Percentiles rank a stretch among this genome's conserved stretches.
phyloP scores from a whole-genome alignment of 92 coral and sea anemone genomes.

The Zoanthus sansibaricus region DNA sequence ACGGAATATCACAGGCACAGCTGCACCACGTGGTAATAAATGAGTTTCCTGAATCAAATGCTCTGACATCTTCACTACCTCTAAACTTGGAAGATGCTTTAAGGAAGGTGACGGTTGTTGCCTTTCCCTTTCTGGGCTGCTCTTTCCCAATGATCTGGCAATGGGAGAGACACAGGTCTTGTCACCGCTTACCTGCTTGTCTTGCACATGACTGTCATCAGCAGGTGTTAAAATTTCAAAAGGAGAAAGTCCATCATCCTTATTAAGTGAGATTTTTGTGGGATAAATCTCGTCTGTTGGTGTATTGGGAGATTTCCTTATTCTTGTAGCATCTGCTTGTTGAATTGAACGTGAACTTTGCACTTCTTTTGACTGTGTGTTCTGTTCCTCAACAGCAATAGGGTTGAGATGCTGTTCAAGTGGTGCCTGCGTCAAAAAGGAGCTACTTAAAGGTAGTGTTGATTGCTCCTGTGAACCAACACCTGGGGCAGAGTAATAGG shows the following conservation, averaged over 20 bases:
- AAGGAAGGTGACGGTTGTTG: not conserved
- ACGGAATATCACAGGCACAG: not conserved
- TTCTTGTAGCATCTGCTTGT: conserved; percentile 7
- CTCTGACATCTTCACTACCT: not conserved
- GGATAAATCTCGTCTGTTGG: not conserved
- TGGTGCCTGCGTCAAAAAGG: not conserved
- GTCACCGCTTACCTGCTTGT: not conserved
- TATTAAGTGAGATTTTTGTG: not conserved
- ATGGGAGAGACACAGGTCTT: not conserved
- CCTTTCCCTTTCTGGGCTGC: not conserved
- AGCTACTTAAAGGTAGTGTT: not conserved
- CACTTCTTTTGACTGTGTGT: not conserved
- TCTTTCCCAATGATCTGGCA: not conserved
- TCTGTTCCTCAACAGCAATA: not conserved
- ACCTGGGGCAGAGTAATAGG: conserved; percentile 7
- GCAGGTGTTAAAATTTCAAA: not conserved
- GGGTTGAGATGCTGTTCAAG: not conserved
- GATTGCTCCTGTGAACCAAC: conserved; percentile 4
- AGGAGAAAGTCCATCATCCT: not conserved
- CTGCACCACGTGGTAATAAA: conserved; percentile 1
- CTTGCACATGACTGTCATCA: not conserved
- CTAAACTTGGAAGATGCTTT: not conserved
- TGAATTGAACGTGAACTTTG: conserved; percentile 8
- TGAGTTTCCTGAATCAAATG: not conserved
- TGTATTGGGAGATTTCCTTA: not conserved